Base-by-base conservation (phyloP, 1,140 invertebrate genomes). In the Drosophila sp. region DNA sequence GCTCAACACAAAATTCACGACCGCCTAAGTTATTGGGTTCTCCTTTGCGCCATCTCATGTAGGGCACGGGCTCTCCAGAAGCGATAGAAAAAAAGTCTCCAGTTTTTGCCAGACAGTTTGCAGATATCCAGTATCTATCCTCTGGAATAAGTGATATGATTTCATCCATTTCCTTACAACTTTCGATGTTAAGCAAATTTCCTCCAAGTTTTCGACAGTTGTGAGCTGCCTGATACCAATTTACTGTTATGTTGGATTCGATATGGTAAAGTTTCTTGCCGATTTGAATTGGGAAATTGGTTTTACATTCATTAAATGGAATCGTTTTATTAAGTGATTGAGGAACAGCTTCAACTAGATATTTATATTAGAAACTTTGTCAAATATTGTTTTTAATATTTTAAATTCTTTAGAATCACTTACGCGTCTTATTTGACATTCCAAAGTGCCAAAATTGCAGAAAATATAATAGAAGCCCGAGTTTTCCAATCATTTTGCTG, bases 101-200 rank as follows among this genome's bases (percentile, higher is more conserved):
- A 1, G 14, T 3, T 18, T 27, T 6, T 0, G 51, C 43, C 4
- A 58, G 21, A 9, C 53, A 58, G 29, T 72, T 58, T 4, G 7
- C 53, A 21, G 69, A 72, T 13, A 16, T 65, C 69, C 69, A 72
- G n/a, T 27, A 72, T 5, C 16, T 4, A 14, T 0, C 2, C 2
- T 2, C 0, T 5, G 45, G 53, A 0, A 57, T 13, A 21, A 27
- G 0, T 7, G 16, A 7, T 32, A 66, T 4, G 5, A 72, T 6
- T 2, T 6, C 16, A 51, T 45, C 53, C 62, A 51, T 66, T 66
- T 72, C 69, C 2, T 7, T 0, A 5, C 21, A 45, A 9, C 27
- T 66, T 32, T 72, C 69, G 4, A 72, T 41, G 38, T 72, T 72
- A 0, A 58, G 16, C 16, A 72, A 53, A 4, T 72, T 32, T 21